Evolutionary conservation across 2,797 vertebrate genomes (phyloP), one percentile per base, ranked within the genome.

Genomic region (Huso huso): DNA sequence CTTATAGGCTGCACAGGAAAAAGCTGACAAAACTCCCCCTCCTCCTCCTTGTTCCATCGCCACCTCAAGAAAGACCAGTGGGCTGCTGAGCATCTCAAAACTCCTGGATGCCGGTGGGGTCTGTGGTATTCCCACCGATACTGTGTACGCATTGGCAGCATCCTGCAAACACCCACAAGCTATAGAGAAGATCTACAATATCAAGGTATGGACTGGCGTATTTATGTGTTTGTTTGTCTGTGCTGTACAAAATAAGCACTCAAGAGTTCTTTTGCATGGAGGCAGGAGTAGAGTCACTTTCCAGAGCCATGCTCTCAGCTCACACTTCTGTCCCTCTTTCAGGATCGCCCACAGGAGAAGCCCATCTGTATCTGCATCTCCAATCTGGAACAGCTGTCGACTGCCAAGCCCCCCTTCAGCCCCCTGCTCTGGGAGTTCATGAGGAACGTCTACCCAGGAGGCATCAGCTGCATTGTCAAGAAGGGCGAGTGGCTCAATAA

Each of bases 351-450:
- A 66, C 86, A 90, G 58, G 93, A 95, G 78, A 96, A 96, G 68
- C 94, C 93, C 51, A 86, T 96, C 74, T 94, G 92, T 76, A 92
- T 95, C 76, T 95, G 93, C 62, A 95, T 95, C 71, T 93, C 93
- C 18, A 93, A 83, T 67, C 79, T 95, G 71, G 90, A 93, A 51
- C 94, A 95, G 81, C 11, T 95, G 72, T 78, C 89, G 69, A 84
- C 83, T 6, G 83, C 90, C n/a, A 82, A 85, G 71, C 93, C 94
- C 3, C 93, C 93, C 10, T 93, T 95, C 83, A 95, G 91, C 75
- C 90, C 92, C 0, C 71, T 95, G 66, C 89, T 95, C 12, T 95
- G 93, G 94, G 91, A 92, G 69, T 94, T 95, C 65, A 94, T 95
- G 93, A 92, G 86, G 63, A 91, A 88, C 0, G 93, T 95, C 49